Percentiles rank a stretch among this genome's conserved stretches.
phyloP scores from a whole-genome alignment of 2,888 invertebrate genomes.

The Drosophila prolongata region DNA sequence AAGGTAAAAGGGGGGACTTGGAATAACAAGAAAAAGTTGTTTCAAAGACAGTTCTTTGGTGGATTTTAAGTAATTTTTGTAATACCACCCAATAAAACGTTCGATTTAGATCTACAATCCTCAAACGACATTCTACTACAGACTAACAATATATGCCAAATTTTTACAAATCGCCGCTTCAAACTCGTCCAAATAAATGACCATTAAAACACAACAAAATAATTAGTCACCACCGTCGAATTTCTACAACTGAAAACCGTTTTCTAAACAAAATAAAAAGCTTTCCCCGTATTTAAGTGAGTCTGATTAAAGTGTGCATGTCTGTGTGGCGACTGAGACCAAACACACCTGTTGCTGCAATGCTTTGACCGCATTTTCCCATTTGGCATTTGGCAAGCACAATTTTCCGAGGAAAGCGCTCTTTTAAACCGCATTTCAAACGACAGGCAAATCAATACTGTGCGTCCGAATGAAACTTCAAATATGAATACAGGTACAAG shows the following conservation, averaged over 20 bases:
- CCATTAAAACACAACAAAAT: slow-evolving; percentile 6
- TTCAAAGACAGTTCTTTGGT: no score
- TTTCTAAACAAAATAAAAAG: slow-evolving; percentile 44
- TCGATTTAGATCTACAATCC: slow-evolving; percentile 24
- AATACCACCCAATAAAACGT: no score
- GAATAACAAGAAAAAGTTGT: no score
- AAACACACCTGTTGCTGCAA: slow-evolving; percentile 66
- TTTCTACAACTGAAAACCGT: slow-evolving; percentile 14
- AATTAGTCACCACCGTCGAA: slow-evolving; percentile 53
- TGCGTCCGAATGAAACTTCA: slow-evolving; percentile 67
- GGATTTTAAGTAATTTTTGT: no score
- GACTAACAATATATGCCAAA: slow-evolving; percentile 39
- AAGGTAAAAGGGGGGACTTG: no score
- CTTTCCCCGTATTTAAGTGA: slow-evolving; percentile 28
- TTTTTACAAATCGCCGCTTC: slow-evolving; percentile 34
- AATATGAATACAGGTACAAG: slow-evolving; percentile 75
- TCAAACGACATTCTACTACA: slow-evolving; percentile 55
- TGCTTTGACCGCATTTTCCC: slow-evolving; percentile 44
- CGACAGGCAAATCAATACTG: slow-evolving; percentile 53
- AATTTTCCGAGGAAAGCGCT: slow-evolving; percentile 30
- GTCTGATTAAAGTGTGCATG: slow-evolving; percentile 26
- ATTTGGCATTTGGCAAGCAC: slow-evolving; percentile 21
- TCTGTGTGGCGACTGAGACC: slow-evolving; percentile 51
- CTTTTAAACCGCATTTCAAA: slow-evolving; percentile 38
- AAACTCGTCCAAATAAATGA: slow-evolving; percentile 52